Base-by-base conservation (phyloP, 2,888 invertebrate genomes). In the Hyppa rectilinea region DNA sequence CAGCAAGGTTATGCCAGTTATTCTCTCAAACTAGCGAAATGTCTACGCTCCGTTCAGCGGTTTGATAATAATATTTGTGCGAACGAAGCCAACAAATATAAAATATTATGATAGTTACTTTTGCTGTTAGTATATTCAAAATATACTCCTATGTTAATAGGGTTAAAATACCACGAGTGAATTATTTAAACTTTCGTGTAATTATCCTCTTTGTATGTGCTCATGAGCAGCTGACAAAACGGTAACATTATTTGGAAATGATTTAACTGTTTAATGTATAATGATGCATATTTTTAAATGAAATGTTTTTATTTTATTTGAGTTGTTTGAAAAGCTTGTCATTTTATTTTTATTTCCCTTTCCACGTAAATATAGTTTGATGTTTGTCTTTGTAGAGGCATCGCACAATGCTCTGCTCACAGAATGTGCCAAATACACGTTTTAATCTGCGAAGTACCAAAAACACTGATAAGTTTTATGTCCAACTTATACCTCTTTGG, bases 1-100 rank as follows among this genome's bases (percentile, higher is more conserved):
- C 58, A 61, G 49, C 80, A 71, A 81, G 76, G 81, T 83, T 77
- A 69, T 29, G 14, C 50, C 50, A 62, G 64, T 38, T 79, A 75
- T 53, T 59, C 49, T 60, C 53, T 53, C n/a, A n/a, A 59, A 71
- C 66, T 75, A 67, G 34, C 49, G 2, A 66, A 62, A 66, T 72
- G 49, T 56, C 52, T 49, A 70, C 62, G 55, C 47, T 66, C 31
- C 50, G 45, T 36, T n/a, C n/a, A n/a, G n/a, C n/a, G n/a, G n/a
- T n/a, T 56, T 49, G 31, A 61, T 56, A 63, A 60, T 40, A 72
- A 53, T 64, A 77, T 67, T 71, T 56, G 52, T 47, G 60, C 10
- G 49, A 67, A 47, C 10, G 47, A 55, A 61, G 47, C 36, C 47
- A 20, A 67, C 55, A 53, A 66, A 78, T 69, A 52, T 47, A 49